Evolutionary conservation across 2,797 vertebrate species (phyloP).

Genomic region (Ptychobarbus kaznakovi): DNA sequence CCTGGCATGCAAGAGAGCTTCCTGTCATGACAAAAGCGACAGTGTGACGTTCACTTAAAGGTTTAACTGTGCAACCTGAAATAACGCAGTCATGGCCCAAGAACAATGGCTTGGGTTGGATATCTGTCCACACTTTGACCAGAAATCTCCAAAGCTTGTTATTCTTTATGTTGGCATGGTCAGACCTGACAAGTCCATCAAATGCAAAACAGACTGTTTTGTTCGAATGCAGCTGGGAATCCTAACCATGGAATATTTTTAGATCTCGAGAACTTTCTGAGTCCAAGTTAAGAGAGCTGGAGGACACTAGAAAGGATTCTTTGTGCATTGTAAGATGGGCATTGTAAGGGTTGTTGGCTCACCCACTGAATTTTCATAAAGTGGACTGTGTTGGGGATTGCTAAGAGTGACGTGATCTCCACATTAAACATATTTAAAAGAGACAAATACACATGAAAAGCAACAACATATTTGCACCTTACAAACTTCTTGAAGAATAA

Average conservation of each 20-base stretch:
- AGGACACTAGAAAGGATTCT: constrained; percentile 40
- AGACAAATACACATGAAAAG: neutral
- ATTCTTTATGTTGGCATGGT: constrained; percentile 3
- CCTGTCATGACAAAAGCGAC: constrained; percentile 72
- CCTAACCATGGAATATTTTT: constrained; percentile 6
- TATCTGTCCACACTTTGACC: constrained; percentile 50
- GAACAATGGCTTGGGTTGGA: constrained; percentile 51
- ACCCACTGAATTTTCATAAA: constrained; percentile 51
- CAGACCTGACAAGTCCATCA: constrained; percentile 15
- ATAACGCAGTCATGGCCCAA: constrained; percentile 58
- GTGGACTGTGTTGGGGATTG: constrained; percentile 34
- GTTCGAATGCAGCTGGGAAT: constrained; percentile 23
- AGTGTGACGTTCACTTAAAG: constrained; percentile 62
- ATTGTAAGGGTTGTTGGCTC: constrained; percentile 46
- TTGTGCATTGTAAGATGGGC: constrained; percentile 55
- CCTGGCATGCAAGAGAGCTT: constrained; percentile 73
- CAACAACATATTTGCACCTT: neutral
- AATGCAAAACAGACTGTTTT: constrained; percentile 17
- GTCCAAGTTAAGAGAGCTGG: constrained; percentile 5
- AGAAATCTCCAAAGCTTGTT: constrained; percentile 27
- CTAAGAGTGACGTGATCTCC: constrained; percentile 7
- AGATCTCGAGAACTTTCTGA: constrained; percentile 26
- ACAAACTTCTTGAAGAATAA: neutral
- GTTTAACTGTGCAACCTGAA: constrained; percentile 63
- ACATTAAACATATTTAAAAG: neutral